Percentiles rank a stretch among this genome's conserved stretches.
These are phyloP conservation scores for Etheostoma perlongum DNA, from an alignment of 2,797 vertebrate species.

Conservation along the genomic window DNA sequence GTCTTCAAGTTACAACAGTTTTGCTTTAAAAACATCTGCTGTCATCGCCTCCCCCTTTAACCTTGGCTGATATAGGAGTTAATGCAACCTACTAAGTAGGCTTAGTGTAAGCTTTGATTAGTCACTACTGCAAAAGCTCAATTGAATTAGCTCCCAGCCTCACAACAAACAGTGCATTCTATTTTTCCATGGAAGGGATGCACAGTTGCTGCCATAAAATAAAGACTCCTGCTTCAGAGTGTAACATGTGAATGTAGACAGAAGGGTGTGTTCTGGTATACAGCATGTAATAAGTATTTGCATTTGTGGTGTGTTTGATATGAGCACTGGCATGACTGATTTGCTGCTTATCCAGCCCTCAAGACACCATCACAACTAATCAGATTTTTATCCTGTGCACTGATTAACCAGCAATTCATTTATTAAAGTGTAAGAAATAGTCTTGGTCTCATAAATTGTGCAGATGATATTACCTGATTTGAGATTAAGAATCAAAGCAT, in stretches of 20 bases:
- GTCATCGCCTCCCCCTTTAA: slow-evolving; percentile 22
- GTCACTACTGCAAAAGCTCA: slow-evolving; percentile 25
- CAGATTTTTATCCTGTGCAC: background rate
- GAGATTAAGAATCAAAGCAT: background rate
- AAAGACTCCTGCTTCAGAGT: background rate
- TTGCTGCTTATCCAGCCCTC: slow-evolving; percentile 7
- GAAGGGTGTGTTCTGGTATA: background rate
- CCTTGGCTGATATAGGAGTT: slow-evolving; percentile 12
- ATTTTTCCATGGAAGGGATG: background rate
- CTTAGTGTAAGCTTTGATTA: slow-evolving; percentile 52
- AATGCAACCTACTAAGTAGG: slow-evolving; percentile 15
- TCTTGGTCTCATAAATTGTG: background rate
- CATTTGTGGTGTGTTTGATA: background rate
- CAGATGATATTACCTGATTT: background rate
- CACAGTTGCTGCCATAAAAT: background rate
- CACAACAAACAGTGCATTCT: background rate
- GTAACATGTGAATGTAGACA: background rate
- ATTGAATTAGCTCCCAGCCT: slow-evolving; percentile 18
- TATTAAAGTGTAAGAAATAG: background rate
- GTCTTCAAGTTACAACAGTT: background rate
- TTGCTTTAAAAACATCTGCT: background rate
- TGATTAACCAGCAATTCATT: background rate
- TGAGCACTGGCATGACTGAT: background rate
- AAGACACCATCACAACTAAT: background rate
- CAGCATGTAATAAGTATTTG: background rate